Evolutionary conservation across 2,113 vertebrate genomes (phyloP), one percentile per base, ranked within the genome.

Genomic region (Dipodomys stephensi): DNA sequence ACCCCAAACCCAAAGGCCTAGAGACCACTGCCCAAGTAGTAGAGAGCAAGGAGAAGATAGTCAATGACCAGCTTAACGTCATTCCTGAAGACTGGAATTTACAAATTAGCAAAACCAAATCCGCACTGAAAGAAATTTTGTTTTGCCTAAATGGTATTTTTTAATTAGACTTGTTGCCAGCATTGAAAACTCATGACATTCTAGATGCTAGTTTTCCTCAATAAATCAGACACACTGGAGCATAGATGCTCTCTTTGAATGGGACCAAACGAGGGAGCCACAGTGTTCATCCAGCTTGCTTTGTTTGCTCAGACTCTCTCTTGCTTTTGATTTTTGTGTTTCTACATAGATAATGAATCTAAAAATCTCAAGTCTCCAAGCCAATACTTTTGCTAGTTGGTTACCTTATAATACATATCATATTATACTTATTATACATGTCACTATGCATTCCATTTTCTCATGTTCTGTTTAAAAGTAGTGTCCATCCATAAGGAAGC

Each of bases 161-260:
- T 92, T 6, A 79, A 91, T 81, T 81, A 28, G 67, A 81, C 69
- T 62, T 87, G n/a, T 87, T 69, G 64, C 16, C 83, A 92, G 64
- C 9, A 64, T 88, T 91, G 84, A 90, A 83, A 91, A 95, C 84
- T 25, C 15, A 22, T 86, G 78, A 91, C 12, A 82, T 86, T 90
- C 30, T 39, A 86, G 79, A n/a, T 71, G 73, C 53, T 67, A 10
- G 4, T 18, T 92, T 91, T 80, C 79, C 9, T 77, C 20, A n/a
- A 30, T 64, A 85, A 71, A 76, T 67, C 57, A 68, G 23, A 12
- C 20, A 23, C 9, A 30, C 28, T 13, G 39, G 23, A 8, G 32
- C 35, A 39, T 39, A 39, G 35, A 39, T 39, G 35, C 35, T 39
- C 35, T 39, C 72, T 22, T 35, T 39, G 74, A 64, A 46, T 1